Percentiles rank a stretch among this genome's conserved stretches.
These are phyloP conservation scores for Platycnemis pennipes DNA, from an alignment of 2,888 invertebrate genomes.

Conservation along the genomic window DNA sequence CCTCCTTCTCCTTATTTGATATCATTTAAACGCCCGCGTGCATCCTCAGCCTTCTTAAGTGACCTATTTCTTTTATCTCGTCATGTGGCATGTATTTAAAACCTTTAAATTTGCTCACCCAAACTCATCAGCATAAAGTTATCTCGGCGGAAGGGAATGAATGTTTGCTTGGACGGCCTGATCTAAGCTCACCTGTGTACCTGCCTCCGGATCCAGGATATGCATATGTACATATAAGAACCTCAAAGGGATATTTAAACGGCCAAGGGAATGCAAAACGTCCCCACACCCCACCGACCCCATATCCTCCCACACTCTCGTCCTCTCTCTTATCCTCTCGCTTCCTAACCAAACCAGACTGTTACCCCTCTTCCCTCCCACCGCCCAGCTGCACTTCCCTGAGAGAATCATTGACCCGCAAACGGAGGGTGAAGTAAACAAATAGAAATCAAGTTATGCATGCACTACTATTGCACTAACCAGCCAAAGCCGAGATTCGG, in stretches of 20 bases:
- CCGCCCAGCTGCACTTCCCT: background rate
- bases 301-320: background rate
- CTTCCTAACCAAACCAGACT: background rate
- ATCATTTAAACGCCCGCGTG: background rate
- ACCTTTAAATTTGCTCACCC: constrained; percentile 5
- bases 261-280: background rate
- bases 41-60: background rate
- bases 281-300: background rate
- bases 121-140: constrained; percentile 39
- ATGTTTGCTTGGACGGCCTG: constrained; percentile 5
- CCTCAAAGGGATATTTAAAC: constrained; percentile 66
- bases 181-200: background rate
- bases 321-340: background rate
- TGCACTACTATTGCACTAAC: no score
- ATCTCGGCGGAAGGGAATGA: background rate
- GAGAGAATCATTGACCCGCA: constrained; percentile 40
- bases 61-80: background rate
- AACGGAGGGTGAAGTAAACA: background rate
- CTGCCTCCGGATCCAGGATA: background rate
- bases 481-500: no score
- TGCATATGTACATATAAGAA: constrained; percentile 14
- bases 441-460: background rate
- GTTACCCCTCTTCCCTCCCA: background rate
- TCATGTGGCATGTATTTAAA: background rate
- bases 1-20: background rate